phyloP scores from a whole-genome alignment of 2,113 vertebrate genomes.

The Trematomus loennbergii region DNA sequence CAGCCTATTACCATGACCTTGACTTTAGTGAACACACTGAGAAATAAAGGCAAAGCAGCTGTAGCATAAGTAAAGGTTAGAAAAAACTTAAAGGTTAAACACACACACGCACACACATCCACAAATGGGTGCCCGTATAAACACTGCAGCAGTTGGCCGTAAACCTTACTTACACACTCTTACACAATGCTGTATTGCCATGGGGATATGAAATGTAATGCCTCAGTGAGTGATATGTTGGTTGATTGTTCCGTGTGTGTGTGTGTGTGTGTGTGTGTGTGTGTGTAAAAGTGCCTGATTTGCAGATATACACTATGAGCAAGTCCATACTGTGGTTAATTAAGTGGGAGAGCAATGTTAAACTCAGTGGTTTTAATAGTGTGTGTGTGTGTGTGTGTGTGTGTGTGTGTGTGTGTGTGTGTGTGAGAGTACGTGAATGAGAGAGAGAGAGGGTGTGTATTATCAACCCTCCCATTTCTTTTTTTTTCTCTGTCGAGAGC shows the following conservation, averaged over 20 bases:
- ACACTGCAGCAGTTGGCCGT: constrained; percentile 58
- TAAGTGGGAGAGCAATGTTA: constrained; percentile 81
- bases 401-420: constrained; percentile 23
- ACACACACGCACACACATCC: constrained; percentile 41
- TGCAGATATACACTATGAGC: constrained; percentile 77
- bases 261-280: constrained; percentile 28
- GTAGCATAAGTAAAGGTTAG: constrained; percentile 80
- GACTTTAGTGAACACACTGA: constrained; percentile 76
- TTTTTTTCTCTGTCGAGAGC: constrained; percentile 66
- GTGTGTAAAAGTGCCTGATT: constrained; percentile 76
- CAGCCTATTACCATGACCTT: constrained; percentile 87
- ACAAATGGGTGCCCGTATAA: constrained; percentile 48
- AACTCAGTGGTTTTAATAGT: constrained; percentile 80
- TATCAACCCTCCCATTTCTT: constrained; percentile 47
- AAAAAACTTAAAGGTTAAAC: constrained; percentile 82
- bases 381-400: constrained; percentile 17
- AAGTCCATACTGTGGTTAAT: constrained; percentile 80
- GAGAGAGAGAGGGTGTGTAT: constrained; percentile 45
- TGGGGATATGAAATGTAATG: constrained; percentile 79
- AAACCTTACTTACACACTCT: constrained; percentile 73
- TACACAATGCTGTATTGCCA: constrained; percentile 69
- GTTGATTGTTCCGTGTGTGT: constrained; percentile 63
- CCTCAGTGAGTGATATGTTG: constrained; percentile 77
- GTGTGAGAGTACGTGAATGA: constrained; percentile 22
- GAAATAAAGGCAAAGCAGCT: constrained; percentile 70